Evolutionary conservation across 2,113 vertebrate genomes (phyloP).

Genomic region (Odocoileus virginianus): DNA sequence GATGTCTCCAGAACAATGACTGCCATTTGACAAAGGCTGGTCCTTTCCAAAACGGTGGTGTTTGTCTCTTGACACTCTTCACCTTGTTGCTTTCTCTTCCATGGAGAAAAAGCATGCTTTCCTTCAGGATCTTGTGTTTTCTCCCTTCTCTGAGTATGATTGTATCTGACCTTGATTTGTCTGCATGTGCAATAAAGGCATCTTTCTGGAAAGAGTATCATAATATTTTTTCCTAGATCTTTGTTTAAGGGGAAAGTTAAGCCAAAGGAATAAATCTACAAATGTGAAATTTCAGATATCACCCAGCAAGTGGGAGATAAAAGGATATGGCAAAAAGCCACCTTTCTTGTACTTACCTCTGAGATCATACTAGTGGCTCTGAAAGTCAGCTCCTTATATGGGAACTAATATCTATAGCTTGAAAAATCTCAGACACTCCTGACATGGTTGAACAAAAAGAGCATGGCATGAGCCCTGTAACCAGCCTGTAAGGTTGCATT

Average conservation of each 20-base stretch:
- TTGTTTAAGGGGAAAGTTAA: background rate
- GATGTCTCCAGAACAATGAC: background rate
- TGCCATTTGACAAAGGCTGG: background rate
- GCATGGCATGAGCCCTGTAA: background rate
- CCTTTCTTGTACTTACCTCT: background rate
- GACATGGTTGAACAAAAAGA: background rate
- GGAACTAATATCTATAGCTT: background rate
- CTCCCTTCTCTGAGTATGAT: background rate
- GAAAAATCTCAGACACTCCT: background rate
- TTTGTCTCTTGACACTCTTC: background rate
- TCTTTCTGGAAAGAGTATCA: background rate
- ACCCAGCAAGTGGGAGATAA: background rate
- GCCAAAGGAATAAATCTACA: conserved; percentile 2
- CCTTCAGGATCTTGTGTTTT: background rate
- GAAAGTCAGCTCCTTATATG: background rate
- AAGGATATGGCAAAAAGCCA: background rate
- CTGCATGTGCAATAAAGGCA: background rate
- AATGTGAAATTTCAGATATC: conserved; percentile 33
- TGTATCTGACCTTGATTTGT: background rate
- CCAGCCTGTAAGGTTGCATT: background rate
- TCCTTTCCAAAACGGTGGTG: background rate
- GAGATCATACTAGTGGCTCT: background rate
- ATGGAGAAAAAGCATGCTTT: background rate
- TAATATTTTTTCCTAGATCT: background rate
- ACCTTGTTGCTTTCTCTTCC: background rate